Base-by-base conservation (phyloP, 1,140 invertebrate genomes). In the Drosophila nasuta region DNA sequence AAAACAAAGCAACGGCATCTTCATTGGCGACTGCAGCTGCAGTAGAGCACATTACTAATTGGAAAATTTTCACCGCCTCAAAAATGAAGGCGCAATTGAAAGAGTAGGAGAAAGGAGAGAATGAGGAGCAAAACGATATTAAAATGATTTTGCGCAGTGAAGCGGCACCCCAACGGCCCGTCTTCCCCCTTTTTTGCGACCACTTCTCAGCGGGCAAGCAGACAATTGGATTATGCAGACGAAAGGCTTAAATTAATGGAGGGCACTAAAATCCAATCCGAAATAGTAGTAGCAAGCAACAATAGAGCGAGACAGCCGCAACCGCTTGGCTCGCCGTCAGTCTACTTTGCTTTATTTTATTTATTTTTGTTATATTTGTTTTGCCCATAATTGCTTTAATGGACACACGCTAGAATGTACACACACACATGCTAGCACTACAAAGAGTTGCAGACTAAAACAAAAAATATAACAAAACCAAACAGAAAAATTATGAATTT, bases 351-450 rank as follows among this genome's bases (percentile, higher is more conserved):
- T 38, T 38, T 38, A 38, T 38, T 38, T 38, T 10, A 10, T 38
- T 38, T 38, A 2, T 38, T 38, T 13, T 43, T 38, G 35, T 38
- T 43, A 13, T 58, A 43, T 63, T n/a, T 48, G 28, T 46, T 49
- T 60, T 30, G 52, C 30, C 63, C 63, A 67, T 82, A 87, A 86
- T 87, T 87, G 70, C 60, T 78, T 81, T 71, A 81, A 85, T 83
- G 78, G 81, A 77, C 66, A 77, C 46, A 72, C 38, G 58, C 60
- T 63, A 70, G 48, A 77, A 75, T 62, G 57, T 68, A 38, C 11
- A 30, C 43, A 38, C 8, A 38, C 35, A 38, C 3, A 38, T 7
- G 20, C 20, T 4, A 25, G 8, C 35, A 60, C 41, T 43, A 56
- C 54, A 48, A 58, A 63, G 54, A 51, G 49, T 49, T 38, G 7